A percentile compares a stretch with the other conserved stretches of the same genome.
phyloP scores from a whole-genome alignment of 2,888 invertebrate species.

The Cyclophora albipunctata region DNA sequence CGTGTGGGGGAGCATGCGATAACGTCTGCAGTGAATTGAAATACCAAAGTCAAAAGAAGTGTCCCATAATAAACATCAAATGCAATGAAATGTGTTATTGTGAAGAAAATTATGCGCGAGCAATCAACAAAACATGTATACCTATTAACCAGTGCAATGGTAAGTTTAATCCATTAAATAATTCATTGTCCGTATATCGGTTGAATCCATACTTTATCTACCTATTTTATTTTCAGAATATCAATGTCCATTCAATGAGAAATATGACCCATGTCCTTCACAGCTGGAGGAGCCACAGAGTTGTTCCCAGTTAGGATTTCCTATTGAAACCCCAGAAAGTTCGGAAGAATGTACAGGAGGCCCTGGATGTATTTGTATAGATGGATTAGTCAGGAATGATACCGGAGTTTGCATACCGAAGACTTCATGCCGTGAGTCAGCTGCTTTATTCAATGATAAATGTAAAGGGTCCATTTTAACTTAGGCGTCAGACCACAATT shows the following conservation, averaged over 20 bases:
- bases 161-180: neutral
- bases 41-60: slow-evolving; percentile 22
- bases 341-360: slow-evolving; percentile 3
- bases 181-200: no score
- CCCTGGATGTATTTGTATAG: slow-evolving; percentile 15
- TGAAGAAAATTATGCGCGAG: slow-evolving; percentile 31
- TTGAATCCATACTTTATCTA: no score
- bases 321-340: slow-evolving; percentile 5
- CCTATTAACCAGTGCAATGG: slow-evolving; percentile 20
- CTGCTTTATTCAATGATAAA: neutral
- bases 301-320: slow-evolving; percentile 20
- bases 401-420: slow-evolving; percentile 25
- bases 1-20: slow-evolving; percentile 35
- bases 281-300: slow-evolving; percentile 14
- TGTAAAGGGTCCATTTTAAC: no score
- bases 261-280: slow-evolving; percentile 20
- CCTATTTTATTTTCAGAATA: slow-evolving; percentile 4
- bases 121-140: slow-evolving; percentile 27
- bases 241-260: slow-evolving; percentile 20
- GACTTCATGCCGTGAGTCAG: slow-evolving; percentile 29
- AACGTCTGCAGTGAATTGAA: slow-evolving; percentile 28
- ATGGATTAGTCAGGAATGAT: slow-evolving; percentile 22
- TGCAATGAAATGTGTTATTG: slow-evolving; percentile 39
- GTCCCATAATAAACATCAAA: slow-evolving; percentile 28
- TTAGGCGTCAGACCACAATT: no score